These are phyloP conservation scores for Pachydiplax longipennis DNA, from an alignment of 2,888 invertebrate genomes.

Conservation along the genomic window DNA sequence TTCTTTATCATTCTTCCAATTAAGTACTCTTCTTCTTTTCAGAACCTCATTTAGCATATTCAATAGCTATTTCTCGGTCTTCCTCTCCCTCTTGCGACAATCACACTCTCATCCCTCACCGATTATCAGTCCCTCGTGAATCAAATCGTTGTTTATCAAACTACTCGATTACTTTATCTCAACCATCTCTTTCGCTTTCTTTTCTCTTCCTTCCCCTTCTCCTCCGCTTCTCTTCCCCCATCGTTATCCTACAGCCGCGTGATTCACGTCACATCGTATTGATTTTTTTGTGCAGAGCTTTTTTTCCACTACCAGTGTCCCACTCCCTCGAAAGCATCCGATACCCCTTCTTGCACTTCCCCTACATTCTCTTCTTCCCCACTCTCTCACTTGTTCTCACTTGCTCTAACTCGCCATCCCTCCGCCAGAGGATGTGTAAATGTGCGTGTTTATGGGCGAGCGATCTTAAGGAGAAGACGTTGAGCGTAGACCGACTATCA, in stretches of 20 bases:
- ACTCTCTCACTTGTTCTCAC: conserved; percentile 29
- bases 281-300: conserved; percentile 45
- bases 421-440: conserved; percentile 41
- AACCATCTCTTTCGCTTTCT: too few species aligned
- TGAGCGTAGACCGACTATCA: neutral
- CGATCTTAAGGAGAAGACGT: neutral
- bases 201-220: conserved; percentile 27
- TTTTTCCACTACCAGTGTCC: conserved; percentile 50
- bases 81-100: too few species aligned
- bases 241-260: conserved; percentile 27
- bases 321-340: conserved; percentile 49
- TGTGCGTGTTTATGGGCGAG: neutral
- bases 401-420: conserved; percentile 32
- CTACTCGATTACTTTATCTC: too few species aligned
- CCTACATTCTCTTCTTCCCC: conserved; percentile 33
- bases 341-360: conserved; percentile 42
- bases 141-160: too few species aligned
- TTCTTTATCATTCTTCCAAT: too few species aligned
- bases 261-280: conserved; percentile 47
- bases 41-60: too few species aligned
- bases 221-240: conserved; percentile 9
- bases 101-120: too few species aligned
- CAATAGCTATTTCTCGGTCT: too few species aligned
- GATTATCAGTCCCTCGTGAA: too few species aligned
- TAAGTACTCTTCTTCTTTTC: too few species aligned